phyloP scores from a whole-genome alignment of 2,888 invertebrate species.

The Prosapia bicincta region DNA sequence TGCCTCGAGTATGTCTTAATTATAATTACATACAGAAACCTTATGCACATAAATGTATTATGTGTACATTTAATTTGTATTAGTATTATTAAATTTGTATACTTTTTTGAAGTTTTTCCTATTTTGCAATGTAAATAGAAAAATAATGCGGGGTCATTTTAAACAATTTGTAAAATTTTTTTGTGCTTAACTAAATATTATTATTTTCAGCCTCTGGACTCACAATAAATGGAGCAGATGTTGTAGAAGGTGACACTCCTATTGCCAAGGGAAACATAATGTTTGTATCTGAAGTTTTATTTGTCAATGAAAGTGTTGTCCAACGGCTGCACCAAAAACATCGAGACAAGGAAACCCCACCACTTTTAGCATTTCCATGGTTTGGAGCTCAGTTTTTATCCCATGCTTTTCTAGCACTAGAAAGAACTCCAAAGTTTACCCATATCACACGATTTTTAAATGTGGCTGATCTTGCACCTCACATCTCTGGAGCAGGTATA shows the following conservation, averaged over 20 bases:
- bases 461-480: constrained; percentile 58
- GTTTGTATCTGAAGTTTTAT: constrained; percentile 60
- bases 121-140: no score
- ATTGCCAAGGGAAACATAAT: constrained; percentile 59
- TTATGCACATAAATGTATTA: no score
- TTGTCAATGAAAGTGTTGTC: constrained; percentile 59
- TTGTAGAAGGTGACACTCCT: constrained; percentile 58
- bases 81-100: no score
- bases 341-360: constrained; percentile 62
- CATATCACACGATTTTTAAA: constrained; percentile 61
- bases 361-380: constrained; percentile 61
- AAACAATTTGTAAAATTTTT: no score
- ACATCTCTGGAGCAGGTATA: constrained; percentile 54
- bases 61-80: no score
- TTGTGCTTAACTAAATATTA: not conserved
- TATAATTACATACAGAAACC: no score
- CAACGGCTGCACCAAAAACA: constrained; percentile 60
- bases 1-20: no score
- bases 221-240: constrained; percentile 56
- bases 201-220: constrained; percentile 46
- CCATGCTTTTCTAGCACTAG: constrained; percentile 58
- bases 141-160: no score
- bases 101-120: no score
- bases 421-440: constrained; percentile 51
- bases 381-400: constrained; percentile 62